Conservation (phyloP, 2,797 vertebrate species). For the Mallotus villosus region DNA sequence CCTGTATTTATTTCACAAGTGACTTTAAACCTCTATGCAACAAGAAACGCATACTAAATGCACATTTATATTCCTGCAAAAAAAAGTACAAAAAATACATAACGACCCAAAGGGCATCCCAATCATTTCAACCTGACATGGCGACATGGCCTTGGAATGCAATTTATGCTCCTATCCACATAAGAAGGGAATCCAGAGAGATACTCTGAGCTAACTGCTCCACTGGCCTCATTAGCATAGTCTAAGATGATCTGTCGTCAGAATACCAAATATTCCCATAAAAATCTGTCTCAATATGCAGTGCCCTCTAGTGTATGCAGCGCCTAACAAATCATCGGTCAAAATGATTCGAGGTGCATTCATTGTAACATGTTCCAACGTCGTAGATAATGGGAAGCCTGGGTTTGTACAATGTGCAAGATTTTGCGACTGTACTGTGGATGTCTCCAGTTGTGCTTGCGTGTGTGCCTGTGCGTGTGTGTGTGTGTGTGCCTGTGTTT, state of each 20-base stretch:
- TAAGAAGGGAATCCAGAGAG: background rate
- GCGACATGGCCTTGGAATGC: background rate
- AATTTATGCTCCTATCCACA: background rate
- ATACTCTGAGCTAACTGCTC: background rate
- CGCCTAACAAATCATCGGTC: background rate
- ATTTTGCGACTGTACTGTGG: background rate
- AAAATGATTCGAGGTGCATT: background rate
- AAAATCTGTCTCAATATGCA: background rate
- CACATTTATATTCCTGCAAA: background rate
- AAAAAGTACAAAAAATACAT: no score
- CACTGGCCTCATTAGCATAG: slow-evolving; percentile 2
- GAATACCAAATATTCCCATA: slow-evolving; percentile 3
- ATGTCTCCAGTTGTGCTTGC: background rate
- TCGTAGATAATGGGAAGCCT: no score
- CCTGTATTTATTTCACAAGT: background rate
- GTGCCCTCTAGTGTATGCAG: slow-evolving; percentile 7
- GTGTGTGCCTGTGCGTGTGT: background rate
- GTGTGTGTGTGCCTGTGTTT: background rate
- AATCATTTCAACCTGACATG: slow-evolving; percentile 1
- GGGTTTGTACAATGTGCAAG: background rate
- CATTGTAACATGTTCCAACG: background rate
- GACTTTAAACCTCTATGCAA: background rate
- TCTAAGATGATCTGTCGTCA: background rate
- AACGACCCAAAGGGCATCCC: background rate
- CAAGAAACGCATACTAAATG: background rate